Evolutionary conservation across 1,140 invertebrate species (phyloP).

Genomic region (Druon quercuslanigerum): DNA sequence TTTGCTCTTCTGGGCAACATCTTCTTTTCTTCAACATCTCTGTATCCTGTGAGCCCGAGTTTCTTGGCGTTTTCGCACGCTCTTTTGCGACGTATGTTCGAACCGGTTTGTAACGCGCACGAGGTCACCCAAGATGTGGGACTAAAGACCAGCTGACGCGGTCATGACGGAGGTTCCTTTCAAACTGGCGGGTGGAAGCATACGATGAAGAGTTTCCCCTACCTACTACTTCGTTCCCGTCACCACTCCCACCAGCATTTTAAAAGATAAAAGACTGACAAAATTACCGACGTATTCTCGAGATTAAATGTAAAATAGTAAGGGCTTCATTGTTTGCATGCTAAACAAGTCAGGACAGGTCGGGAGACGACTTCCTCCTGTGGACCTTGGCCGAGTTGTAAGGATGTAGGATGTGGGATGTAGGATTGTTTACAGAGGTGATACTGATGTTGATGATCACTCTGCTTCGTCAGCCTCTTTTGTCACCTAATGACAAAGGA

Average conservation of each 20-base stretch:
- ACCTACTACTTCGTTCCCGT: conserved; percentile 46
- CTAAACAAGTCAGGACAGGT: background rate
- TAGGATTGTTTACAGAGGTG: conserved; percentile 27
- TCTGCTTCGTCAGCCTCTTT: conserved; percentile 6
- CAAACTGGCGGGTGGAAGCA: conserved; percentile 66
- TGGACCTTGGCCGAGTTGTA: conserved; percentile 60
- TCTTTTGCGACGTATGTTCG: conserved; percentile 44
- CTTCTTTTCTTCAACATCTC: conserved; percentile 8
- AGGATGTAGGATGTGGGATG: too few species aligned
- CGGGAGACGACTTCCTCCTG: conserved; percentile 1
- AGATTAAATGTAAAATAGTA: conserved; percentile 14
- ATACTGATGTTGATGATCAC: background rate
- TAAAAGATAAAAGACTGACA: conserved; percentile 65
- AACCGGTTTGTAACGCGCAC: conserved; percentile 55
- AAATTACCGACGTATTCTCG: conserved; percentile 41
- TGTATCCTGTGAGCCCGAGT: background rate
- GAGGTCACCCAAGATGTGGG: conserved; percentile 55
- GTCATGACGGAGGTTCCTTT: conserved; percentile 74
- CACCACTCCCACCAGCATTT: conserved; percentile 60
- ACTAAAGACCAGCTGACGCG: conserved; percentile 69
- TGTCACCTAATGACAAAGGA: background rate
- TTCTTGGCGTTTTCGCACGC: conserved; percentile 31
- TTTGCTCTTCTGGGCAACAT: conserved; percentile 30
- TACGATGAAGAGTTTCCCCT: conserved; percentile 67
- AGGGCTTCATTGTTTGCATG: background rate